phyloP scores from a whole-genome alignment of 2,113 vertebrate genomes.

The Sterrhoptilus dennistouni region DNA sequence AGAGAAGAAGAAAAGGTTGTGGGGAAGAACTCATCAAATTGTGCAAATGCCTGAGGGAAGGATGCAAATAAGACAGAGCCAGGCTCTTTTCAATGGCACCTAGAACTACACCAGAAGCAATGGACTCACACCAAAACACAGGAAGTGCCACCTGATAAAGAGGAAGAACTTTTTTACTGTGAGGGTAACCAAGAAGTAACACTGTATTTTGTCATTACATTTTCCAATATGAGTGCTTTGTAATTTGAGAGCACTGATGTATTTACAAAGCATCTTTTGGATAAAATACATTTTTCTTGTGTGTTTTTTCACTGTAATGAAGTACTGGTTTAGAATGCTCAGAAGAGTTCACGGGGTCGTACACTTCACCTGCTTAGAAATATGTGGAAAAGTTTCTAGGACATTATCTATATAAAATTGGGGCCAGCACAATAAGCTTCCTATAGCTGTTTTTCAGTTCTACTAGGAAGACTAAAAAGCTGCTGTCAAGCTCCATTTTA shows the following conservation, averaged over 20 bases:
- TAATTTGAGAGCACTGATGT: background rate
- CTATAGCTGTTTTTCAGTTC: background rate
- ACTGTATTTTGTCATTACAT: background rate
- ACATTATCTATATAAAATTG: background rate
- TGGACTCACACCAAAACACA: background rate
- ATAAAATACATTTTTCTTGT: background rate
- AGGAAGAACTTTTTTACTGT: background rate
- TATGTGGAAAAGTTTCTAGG: conserved; percentile 2
- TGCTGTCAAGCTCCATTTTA: conserved; percentile 21
- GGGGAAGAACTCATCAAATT: background rate
- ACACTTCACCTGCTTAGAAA: background rate
- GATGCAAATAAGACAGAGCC: background rate
- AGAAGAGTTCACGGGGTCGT: background rate
- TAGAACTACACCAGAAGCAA: background rate
- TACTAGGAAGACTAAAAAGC: background rate
- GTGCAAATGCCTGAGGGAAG: background rate
- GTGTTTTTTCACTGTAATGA: background rate
- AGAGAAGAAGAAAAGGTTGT: background rate
- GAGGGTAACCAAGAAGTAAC: background rate
- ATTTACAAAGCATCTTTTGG: background rate
- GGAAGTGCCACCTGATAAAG: background rate
- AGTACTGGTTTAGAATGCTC: background rate
- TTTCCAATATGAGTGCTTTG: background rate
- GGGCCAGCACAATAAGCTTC: background rate
- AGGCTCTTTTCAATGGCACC: background rate